Evolutionary conservation across 30 jellyfish, hydroid and myxozoan species (phyloP).

Genomic region (Cassiopea xamachana): DNA sequence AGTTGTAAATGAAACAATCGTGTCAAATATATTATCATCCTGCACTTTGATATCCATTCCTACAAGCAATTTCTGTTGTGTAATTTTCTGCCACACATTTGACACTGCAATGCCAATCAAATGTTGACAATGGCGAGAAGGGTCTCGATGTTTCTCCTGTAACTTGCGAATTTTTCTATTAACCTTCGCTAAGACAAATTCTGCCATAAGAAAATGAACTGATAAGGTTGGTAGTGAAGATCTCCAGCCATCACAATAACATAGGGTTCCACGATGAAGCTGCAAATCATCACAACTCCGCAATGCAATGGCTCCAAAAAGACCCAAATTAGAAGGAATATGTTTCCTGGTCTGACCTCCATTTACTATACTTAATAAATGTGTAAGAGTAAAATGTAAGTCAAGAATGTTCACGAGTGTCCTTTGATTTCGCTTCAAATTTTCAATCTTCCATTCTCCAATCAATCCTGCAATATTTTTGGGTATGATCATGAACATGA

Average conservation of each 20-base stretch:
- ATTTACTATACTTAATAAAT: not conserved
- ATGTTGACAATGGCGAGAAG: conserved; percentile 34
- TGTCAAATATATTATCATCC: conserved; percentile 31
- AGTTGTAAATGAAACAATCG: not conserved
- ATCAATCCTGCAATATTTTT: conserved; percentile 8
- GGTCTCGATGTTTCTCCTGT: not conserved
- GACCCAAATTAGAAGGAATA: conserved; percentile 30
- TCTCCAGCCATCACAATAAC: conserved; percentile 86
- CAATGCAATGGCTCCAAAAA: conserved; percentile 41
- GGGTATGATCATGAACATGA: conserved; percentile 76
- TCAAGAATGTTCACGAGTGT: conserved; percentile 60
- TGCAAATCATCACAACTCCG: conserved; percentile 76
- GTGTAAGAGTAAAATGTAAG: conserved; percentile 54
- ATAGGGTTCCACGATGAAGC: conserved; percentile 66
- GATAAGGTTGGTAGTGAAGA: conserved; percentile 38
- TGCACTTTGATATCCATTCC: conserved; percentile 69
- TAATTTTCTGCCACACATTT: conserved; percentile 70
- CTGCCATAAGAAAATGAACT: conserved; percentile 56
- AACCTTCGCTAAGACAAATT: conserved; percentile 26
- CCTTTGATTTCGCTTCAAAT: conserved; percentile 50
- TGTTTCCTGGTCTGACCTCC: not conserved
- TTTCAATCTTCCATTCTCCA: conserved; percentile 34
- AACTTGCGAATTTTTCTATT: conserved; percentile 10
- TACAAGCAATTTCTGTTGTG: not conserved
- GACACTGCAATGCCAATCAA: conserved; percentile 33